Evolutionary conservation across 1,140 invertebrate genomes (phyloP), one percentile per base, ranked within the genome.

Genomic region (Ctenoplectra terminalis): DNA sequence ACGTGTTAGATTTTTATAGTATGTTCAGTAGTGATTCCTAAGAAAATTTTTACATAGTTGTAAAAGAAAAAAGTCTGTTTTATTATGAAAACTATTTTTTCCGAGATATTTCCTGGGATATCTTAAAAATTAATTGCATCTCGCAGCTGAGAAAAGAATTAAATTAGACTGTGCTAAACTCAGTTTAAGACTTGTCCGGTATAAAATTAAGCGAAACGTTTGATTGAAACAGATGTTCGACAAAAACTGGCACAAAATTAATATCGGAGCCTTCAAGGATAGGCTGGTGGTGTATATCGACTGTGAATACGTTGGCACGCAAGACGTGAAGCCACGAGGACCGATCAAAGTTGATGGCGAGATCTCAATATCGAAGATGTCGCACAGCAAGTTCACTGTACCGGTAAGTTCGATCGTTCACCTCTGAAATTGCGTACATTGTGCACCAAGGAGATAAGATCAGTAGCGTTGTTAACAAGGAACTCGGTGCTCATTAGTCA

Each of bases 181-280:
- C n/a, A 72, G 4, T 50, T 48, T 29, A 23, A 56, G 13, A 34
- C n/a, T 46, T 40, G 1, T 1, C 31, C 20, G 11, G 17, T 0
- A 26, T 23, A 52, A 52, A 52, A 52, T 70, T 76, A n/a, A 17
- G 1, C 31, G 8, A n/a, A 20, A 67, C 15, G n/a, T 58, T 67
- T 58, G 26, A 48, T 58, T 43, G 11, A 48, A 52, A 82, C 56
- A 93, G 92, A 71, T 97, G n/a, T 97, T 97, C 89, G 95, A 96
- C 85, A 95, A 95, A 71, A 95, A 96, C 61, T 98, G 97, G 97
- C 97, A 98, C 88, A 98, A 98, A 93, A 93, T 98, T 9, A 96
- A 97, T 88, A 95, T 97, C 76, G 96, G 96, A 5, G 95, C 97
- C 3, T 96, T 95, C 72, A 94, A 95, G 77, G 95, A 97, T 69